Percentiles rank a stretch among this genome's conserved stretches.
Conservation (phyloP, 92 coral and sea anemone species). For the Desmophyllum pertusum region DNA sequence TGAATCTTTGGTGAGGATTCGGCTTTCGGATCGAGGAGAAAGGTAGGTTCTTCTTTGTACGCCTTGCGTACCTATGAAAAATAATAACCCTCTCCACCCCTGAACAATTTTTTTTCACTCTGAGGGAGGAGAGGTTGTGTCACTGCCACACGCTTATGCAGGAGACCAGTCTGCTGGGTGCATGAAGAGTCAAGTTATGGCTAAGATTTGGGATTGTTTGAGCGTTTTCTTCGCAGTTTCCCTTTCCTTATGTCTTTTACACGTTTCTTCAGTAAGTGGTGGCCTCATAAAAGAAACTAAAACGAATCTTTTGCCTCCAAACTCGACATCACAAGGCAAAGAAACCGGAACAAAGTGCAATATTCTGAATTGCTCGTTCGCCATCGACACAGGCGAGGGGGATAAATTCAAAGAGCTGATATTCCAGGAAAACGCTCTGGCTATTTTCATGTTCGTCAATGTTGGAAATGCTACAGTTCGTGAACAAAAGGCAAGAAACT, state of each 20-base stretch:
- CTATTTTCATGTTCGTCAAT: constrained; percentile 70
- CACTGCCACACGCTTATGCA: too few relatives aligned
- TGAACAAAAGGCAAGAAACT: neutral
- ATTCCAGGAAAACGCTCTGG: constrained; percentile 60
- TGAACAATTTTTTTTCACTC: neutral
- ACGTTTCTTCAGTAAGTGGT: neutral
- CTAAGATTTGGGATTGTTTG: neutral
- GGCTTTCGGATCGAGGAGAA: too few relatives aligned
- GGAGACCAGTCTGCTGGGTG: neutral
- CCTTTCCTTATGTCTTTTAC: neutral
- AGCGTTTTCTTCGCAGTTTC: neutral
- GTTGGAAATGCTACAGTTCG: constrained; percentile 45
- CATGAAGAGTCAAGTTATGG: neutral
- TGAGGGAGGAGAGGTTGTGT: neutral
- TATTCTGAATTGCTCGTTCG: constrained; percentile 1
- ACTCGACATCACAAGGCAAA: neutral
- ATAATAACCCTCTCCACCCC: neutral
- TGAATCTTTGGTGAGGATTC: too few relatives aligned
- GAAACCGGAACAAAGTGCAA: constrained; percentile 19
- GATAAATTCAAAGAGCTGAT: constrained; percentile 36
- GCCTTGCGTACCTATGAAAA: neutral
- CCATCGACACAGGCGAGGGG: neutral
- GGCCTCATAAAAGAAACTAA: neutral
- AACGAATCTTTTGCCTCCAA: neutral
- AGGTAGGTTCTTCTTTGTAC: neutral